These are phyloP conservation scores for Sphyrna mokarran DNA, from an alignment of 2,113 vertebrate genomes.

Conservation along the genomic window DNA sequence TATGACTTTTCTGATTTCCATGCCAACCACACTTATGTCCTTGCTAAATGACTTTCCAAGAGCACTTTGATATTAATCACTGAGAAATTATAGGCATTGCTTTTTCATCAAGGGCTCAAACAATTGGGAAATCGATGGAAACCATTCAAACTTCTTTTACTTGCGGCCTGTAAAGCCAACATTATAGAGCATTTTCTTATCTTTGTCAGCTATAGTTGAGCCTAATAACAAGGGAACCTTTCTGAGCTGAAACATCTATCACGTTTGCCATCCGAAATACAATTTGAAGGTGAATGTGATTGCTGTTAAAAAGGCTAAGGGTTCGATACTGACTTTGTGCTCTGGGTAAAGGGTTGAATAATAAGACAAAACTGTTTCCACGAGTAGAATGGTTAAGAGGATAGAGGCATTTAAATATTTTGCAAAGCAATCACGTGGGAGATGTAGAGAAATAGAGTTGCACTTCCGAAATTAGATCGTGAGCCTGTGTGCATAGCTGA, in stretches of 20 bases:
- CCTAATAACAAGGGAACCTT: not conserved
- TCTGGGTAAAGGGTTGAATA: not conserved
- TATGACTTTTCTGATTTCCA: not conserved
- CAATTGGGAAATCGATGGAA: not conserved
- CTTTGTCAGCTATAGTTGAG: not conserved
- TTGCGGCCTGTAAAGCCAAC: not conserved
- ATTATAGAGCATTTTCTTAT: not conserved
- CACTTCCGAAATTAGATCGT: too few species aligned
- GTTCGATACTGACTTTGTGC: not conserved
- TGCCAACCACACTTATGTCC: not conserved
- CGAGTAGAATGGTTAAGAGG: not conserved
- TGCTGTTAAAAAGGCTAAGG: too few species aligned
- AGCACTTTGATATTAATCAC: not conserved
- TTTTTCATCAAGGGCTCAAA: not conserved
- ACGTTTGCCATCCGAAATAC: not conserved
- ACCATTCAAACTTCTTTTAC: not conserved
- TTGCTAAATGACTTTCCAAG: not conserved
- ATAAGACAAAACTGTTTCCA: not conserved
- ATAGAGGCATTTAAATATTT: not conserved
- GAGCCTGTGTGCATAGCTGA: too few species aligned
- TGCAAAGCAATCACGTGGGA: not conserved
- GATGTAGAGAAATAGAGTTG: not conserved
- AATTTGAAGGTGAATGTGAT: not conserved
- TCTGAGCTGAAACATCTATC: not conserved
- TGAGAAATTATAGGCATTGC: not conserved